Conservation (phyloP, 2,888 invertebrate species). For the Clunio marinus region DNA sequence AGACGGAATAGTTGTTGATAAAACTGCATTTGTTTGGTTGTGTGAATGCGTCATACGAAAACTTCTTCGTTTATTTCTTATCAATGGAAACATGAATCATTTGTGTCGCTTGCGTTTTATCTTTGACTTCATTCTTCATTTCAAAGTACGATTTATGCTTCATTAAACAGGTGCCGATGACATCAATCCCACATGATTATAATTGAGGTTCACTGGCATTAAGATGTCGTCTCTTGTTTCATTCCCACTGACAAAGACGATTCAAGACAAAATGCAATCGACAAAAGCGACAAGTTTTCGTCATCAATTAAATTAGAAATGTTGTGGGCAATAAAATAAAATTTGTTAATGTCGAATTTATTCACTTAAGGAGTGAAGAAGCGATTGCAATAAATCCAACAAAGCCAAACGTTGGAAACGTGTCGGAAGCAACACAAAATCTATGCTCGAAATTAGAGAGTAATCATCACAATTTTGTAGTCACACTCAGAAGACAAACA, state of each 20-base stretch:
- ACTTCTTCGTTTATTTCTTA: too few relatives aligned
- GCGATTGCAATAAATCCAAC: slow-evolving; percentile 16
- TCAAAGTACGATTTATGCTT: too few relatives aligned
- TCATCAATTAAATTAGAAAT: slow-evolving; percentile 6
- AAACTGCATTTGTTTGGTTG: too few relatives aligned
- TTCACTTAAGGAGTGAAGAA: background rate
- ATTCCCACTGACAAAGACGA: background rate
- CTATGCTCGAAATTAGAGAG: background rate
- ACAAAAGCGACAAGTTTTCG: background rate
- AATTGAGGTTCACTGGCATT: background rate
- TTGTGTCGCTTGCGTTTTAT: background rate
- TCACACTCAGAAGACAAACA: background rate
- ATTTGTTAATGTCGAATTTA: background rate
- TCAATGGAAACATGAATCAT: background rate
- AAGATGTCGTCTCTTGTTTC: background rate
- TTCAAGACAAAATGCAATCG: background rate
- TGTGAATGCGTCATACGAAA: too few relatives aligned
- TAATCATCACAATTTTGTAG: background rate
- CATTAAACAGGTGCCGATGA: background rate
- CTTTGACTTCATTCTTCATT: too few relatives aligned
- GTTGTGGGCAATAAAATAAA: background rate
- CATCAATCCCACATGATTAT: background rate
- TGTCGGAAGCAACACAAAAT: background rate
- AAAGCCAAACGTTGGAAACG: background rate
- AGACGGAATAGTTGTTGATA: too few relatives aligned